Conservation (phyloP, 1,140 invertebrate species). For the Nymphalis io region DNA sequence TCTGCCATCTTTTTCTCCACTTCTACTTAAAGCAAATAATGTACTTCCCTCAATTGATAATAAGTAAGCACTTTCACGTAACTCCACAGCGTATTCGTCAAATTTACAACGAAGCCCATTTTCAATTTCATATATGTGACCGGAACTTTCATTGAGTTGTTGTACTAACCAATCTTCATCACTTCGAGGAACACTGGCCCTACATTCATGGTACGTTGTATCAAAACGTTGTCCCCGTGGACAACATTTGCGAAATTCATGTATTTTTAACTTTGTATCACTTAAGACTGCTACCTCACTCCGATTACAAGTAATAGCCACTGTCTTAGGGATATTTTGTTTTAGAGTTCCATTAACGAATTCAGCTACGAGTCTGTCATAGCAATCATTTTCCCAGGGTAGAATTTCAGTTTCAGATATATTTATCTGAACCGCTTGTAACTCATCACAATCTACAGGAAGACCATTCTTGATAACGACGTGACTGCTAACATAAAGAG, state of each 20-base stretch:
- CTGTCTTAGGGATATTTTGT: slow-evolving; percentile 59
- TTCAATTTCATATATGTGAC: slow-evolving; percentile 58
- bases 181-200: slow-evolving; percentile 29
- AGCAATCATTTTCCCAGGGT: slow-evolving; percentile 48
- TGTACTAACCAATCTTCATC: slow-evolving; percentile 45
- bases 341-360: slow-evolving; percentile 52
- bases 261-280: slow-evolving; percentile 42
- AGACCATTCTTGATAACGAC: slow-evolving; percentile 54
- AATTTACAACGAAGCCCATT: slow-evolving; percentile 58
- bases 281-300: slow-evolving; percentile 41
- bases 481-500: slow-evolving; percentile 50
- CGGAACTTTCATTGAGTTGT: slow-evolving; percentile 39
- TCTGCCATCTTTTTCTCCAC: slow-evolving; percentile 30
- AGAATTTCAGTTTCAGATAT: slow-evolving; percentile 41
- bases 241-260: slow-evolving; percentile 65
- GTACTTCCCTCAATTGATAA: slow-evolving; percentile 49
- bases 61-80: slow-evolving; percentile 48
- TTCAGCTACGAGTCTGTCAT: slow-evolving; percentile 60
- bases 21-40: slow-evolving; percentile 45
- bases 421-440: slow-evolving; percentile 42
- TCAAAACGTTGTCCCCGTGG: slow-evolving; percentile 56
- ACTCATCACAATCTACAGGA: slow-evolving; percentile 51
- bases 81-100: slow-evolving; percentile 59
- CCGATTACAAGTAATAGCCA: slow-evolving; percentile 57
- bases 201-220: slow-evolving; percentile 51